These are phyloP conservation scores for Eubucco bourcierii DNA, from an alignment of 2,113 vertebrate genomes.

Conservation along the genomic window DNA sequence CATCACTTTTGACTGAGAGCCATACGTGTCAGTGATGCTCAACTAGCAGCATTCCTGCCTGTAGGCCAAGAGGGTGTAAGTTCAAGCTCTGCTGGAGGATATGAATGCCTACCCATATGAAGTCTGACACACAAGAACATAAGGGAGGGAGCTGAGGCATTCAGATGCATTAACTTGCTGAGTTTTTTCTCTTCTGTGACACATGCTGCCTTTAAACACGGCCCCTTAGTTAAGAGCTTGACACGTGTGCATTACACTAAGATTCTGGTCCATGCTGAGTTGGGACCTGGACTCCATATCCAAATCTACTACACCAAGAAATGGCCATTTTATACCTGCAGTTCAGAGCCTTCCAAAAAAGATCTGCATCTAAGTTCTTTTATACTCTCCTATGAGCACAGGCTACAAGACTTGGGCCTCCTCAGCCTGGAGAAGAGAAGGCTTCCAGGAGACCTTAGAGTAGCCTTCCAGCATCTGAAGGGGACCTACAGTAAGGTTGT, in stretches of 20 bases:
- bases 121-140: neutral
- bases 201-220: neutral
- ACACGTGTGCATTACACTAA: fast-evolving
- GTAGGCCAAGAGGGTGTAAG: neutral
- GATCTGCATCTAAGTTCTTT: neutral
- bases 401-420: too few relatives aligned
- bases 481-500: too few relatives aligned
- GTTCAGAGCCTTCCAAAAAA: neutral
- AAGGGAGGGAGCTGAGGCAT: neutral
- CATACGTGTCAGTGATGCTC: neutral
- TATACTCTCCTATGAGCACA: neutral
- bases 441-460: too few relatives aligned
- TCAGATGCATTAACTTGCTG: fast-evolving
- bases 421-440: too few relatives aligned
- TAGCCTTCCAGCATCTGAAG: too few relatives aligned
- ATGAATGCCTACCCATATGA: fast-evolving
- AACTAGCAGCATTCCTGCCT: neutral
- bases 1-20: neutral
- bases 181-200: neutral
- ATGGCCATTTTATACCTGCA: neutral
- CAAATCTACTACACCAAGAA: neutral
- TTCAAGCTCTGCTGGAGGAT: neutral
- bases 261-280: neutral
- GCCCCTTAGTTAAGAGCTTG: neutral
- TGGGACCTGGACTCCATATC: neutral